Evolutionary conservation across 2,888 invertebrate genomes (phyloP), one percentile per base, ranked within the genome.

Genomic region (Drosophila histrio): DNA sequence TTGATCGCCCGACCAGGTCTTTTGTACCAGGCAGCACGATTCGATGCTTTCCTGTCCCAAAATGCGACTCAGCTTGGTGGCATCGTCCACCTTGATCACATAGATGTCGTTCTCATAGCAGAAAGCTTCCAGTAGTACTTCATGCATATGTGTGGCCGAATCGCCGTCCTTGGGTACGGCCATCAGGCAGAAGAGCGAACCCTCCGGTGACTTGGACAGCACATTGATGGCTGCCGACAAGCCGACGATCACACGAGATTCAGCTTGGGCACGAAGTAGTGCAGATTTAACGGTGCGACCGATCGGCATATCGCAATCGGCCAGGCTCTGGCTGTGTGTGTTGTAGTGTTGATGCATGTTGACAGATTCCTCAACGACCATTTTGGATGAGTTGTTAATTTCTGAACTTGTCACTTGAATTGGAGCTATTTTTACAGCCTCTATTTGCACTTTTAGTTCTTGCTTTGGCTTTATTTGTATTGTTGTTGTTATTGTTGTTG

Each of bases 31-130:
- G 92, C 93, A 89, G 93, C 91, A 87, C 87, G 89, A 89, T 90
- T 92, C 91, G 92, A 92, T 90, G 93, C 87, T 91, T 92, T 93
- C 73, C 91, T 93, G 81, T 93, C 94, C 59, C 92, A 94, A 91
- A 74, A 92, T 91, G 21, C 91, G 89, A 72, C 91, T 91, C 39
- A 92, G 72, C 83, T 93, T 93, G 78, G 92, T 92, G 43, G 93
- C 92, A 67, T 92, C 92, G 77, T 94, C 93, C 46, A 94, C 95
- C 92, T 95, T 95, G 72, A 96, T 94, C 53, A 95, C 94, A 83
- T 95, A 94, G 86, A 96, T 96, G 76, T 95, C 95, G 70, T 96
- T 95, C 91, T 96, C 96, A 34, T 94, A 95, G 91, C 96, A 96
- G 90, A 95, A 96, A 0, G 96, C 96, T 87, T 96, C 95, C 28